Percentiles rank a stretch among this genome's conserved stretches.
These are phyloP conservation scores for Orientallactaga sibirica DNA, from an alignment of 2,797 vertebrate genomes.

Conservation along the genomic window DNA sequence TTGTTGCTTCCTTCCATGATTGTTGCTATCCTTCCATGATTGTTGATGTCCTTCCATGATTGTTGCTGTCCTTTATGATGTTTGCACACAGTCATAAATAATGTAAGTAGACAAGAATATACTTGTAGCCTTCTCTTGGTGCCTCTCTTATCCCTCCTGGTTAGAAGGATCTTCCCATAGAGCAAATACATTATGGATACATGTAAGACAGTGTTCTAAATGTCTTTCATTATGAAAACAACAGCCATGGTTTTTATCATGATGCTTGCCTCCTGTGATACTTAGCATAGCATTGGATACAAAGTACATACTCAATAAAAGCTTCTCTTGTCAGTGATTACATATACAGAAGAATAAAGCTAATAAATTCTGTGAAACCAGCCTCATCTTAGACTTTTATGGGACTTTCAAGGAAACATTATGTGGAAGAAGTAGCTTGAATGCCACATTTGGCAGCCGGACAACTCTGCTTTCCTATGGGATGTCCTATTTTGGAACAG, in stretches of 20 bases:
- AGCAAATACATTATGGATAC: background rate
- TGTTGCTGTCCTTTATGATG: background rate
- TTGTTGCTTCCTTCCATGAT: background rate
- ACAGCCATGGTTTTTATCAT: background rate
- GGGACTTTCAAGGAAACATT: slow-evolving; percentile 41
- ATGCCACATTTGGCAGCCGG: slow-evolving; percentile 68
- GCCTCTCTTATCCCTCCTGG: background rate
- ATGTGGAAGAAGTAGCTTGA: slow-evolving; percentile 66
- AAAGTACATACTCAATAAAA: slow-evolving; percentile 62
- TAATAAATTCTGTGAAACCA: slow-evolving; percentile 39
- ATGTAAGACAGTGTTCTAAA: slow-evolving; percentile 4
- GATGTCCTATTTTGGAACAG: slow-evolving; percentile 63
- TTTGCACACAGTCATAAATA: background rate
- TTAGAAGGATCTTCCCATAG: slow-evolving; percentile 48
- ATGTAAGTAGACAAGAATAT: background rate
- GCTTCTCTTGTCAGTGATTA: slow-evolving; percentile 6
- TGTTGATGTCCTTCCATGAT: background rate
- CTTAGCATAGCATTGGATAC: background rate
- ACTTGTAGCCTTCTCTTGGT: background rate
- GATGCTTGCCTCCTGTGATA: background rate
- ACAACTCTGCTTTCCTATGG: slow-evolving; percentile 40
- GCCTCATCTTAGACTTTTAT: background rate
- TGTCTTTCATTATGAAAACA: slow-evolving; percentile 41
- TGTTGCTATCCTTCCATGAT: background rate
- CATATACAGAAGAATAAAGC: background rate